A percentile compares a stretch with the other conserved stretches of the same genome.
Evolutionary conservation across 2,888 invertebrate species (phyloP).

Genomic region (Zaprionus bogoriensis): DNA sequence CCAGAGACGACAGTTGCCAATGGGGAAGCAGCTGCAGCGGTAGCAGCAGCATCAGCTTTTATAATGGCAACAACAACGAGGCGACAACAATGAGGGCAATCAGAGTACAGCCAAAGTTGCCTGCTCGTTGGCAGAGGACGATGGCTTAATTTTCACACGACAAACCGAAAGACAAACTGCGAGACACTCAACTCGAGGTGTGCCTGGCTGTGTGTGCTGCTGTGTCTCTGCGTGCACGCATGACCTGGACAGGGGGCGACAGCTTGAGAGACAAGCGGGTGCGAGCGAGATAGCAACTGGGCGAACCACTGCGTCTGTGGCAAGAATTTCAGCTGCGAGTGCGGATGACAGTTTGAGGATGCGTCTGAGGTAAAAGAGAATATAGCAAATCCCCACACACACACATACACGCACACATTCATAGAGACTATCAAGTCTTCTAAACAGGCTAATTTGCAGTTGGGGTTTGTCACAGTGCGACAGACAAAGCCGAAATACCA

Average conservation of each 20-base stretch:
- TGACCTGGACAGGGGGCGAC: background rate
- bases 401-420: too few relatives aligned
- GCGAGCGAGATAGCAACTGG: background rate
- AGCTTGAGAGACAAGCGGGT: background rate
- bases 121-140: conserved; percentile 24
- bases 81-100: conserved; percentile 7
- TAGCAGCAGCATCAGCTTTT: conserved; percentile 21
- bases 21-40: conserved; percentile 13
- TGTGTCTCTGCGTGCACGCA: background rate
- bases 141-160: conserved; percentile 74
- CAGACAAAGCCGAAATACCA: too few relatives aligned
- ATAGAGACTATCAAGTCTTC: too few relatives aligned
- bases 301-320: background rate
- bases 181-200: conserved; percentile 37
- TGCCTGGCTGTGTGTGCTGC: background rate
- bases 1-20: conserved; percentile 37
- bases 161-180: conserved; percentile 64
- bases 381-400: too few relatives aligned
- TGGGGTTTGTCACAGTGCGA: too few relatives aligned
- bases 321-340: too few relatives aligned
- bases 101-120: conserved; percentile 37
- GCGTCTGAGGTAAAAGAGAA: too few relatives aligned
- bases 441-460: too few relatives aligned
- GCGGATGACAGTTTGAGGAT: background rate
- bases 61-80: conserved; percentile 30